Evolutionary conservation across 2,888 invertebrate genomes (phyloP).

Genomic region (Tubulanus polymorphus): DNA sequence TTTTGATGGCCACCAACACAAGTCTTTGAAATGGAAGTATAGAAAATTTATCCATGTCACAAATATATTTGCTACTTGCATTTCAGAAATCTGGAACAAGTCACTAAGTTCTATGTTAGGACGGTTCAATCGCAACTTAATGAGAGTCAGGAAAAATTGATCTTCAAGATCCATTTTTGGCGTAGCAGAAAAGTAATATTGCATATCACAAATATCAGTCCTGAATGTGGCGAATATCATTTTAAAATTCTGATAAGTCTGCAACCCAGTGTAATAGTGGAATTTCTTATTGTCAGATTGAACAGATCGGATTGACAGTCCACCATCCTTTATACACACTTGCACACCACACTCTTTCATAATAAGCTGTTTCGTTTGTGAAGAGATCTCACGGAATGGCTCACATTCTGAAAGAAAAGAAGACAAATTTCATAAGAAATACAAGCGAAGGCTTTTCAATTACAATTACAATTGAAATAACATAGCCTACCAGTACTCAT

Average conservation of each 20-base stretch:
- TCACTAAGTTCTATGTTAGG: constrained; percentile 1
- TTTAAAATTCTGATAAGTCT: neutral
- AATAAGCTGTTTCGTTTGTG: too few relatives aligned
- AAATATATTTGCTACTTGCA: constrained; percentile 3
- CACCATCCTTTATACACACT: too few relatives aligned
- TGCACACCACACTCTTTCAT: too few relatives aligned
- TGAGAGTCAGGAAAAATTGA: constrained; percentile 7
- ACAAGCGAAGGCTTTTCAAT: too few relatives aligned
- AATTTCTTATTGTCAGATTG: too few relatives aligned
- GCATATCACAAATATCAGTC: neutral
- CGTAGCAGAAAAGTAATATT: neutral
- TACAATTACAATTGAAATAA: too few relatives aligned
- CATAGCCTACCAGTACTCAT: too few relatives aligned
- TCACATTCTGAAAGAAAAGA: too few relatives aligned
- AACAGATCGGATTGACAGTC: too few relatives aligned
- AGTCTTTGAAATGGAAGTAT: constrained; percentile 3
- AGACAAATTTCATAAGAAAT: too few relatives aligned
- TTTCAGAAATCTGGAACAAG: constrained; percentile 3
- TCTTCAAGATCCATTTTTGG: neutral
- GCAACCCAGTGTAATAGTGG: constrained; percentile 5
- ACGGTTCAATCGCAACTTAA: neutral
- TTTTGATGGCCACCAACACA: constrained; percentile 7
- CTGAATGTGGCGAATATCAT: neutral
- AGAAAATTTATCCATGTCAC: constrained; percentile 11
- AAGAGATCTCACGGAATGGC: too few relatives aligned